Evolutionary conservation across 2,113 vertebrate species (phyloP).

Genomic region (Solea solea): DNA sequence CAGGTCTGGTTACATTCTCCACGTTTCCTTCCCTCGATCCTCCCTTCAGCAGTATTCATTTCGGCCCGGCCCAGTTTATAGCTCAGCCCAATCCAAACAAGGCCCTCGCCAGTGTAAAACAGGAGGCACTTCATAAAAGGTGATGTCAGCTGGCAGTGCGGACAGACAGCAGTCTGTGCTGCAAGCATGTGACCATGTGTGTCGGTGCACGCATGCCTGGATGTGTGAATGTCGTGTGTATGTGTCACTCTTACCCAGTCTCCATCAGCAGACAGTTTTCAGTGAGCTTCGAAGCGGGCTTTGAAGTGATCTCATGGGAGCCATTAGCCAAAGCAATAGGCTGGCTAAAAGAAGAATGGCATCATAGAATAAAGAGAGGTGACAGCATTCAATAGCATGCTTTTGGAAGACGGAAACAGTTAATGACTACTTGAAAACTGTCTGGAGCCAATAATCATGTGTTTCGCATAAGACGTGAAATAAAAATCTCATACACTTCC

Average conservation of each 20-base stretch:
- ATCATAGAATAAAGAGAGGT: slow-evolving; percentile 70
- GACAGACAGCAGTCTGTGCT: slow-evolving; percentile 68
- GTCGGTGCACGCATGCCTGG: slow-evolving; percentile 23
- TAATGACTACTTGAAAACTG: slow-evolving; percentile 33
- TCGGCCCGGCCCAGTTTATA: slow-evolving; percentile 32
- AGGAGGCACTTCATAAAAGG: slow-evolving; percentile 70
- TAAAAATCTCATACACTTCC: background rate
- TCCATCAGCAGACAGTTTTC: slow-evolving; percentile 59
- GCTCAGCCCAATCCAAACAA: slow-evolving; percentile 60
- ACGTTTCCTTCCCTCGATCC: slow-evolving; percentile 42
- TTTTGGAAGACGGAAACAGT: slow-evolving; percentile 54
- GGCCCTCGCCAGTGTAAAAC: slow-evolving; percentile 60
- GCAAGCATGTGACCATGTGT: slow-evolving; percentile 13
- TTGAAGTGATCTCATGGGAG: slow-evolving; percentile 78
- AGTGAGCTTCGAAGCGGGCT: slow-evolving; percentile 44
- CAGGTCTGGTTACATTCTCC: slow-evolving; percentile 44
- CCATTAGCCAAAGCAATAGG: slow-evolving; percentile 63
- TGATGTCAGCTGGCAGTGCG: slow-evolving; percentile 64
- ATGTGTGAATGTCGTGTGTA: slow-evolving; percentile 66
- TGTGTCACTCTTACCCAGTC: slow-evolving; percentile 57
- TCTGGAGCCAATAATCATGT: slow-evolving; percentile 16
- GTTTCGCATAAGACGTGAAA: background rate
- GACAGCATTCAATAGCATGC: slow-evolving; percentile 61
- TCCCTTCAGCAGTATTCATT: slow-evolving; percentile 50
- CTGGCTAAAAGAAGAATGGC: slow-evolving; percentile 52